Conservation (phyloP, 2,888 invertebrate species). For the Hydrotaea cyrtoneurina region DNA sequence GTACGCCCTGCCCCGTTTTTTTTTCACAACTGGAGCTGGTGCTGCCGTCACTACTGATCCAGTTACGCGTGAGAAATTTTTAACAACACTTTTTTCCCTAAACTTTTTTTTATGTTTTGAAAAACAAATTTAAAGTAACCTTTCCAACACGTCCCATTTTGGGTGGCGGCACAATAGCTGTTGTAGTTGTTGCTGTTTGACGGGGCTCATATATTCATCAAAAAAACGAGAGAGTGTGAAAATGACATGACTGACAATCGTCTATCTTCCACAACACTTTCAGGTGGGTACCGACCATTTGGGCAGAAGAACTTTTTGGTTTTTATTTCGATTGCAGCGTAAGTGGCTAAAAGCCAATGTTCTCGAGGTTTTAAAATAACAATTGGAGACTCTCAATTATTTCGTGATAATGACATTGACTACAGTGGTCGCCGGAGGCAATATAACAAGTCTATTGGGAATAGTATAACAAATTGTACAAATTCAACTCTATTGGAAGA, state of each 20-base stretch:
- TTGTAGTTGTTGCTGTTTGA: neutral
- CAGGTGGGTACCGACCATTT: conserved; percentile 4
- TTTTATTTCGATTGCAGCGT: neutral
- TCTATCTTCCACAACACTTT: conserved; percentile 52
- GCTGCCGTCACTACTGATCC: conserved; percentile 70
- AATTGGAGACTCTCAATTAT: neutral
- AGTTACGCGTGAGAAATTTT: conserved; percentile 79
- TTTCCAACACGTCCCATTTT: conserved; percentile 61
- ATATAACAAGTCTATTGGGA: too few species aligned
- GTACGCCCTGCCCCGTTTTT: conserved; percentile 48
- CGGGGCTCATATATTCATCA: conserved; percentile 19
- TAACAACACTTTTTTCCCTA: conserved; percentile 43
- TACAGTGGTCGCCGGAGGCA: too few species aligned
- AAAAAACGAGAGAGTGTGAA: neutral
- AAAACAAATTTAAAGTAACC: conserved; percentile 50
- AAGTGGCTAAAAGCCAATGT: neutral
- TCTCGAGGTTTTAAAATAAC: neutral
- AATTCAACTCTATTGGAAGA: too few species aligned
- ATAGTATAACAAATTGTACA: too few species aligned
- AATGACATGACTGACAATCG: conserved; percentile 40
- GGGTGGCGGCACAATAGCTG: neutral
- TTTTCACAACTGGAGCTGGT: neutral
- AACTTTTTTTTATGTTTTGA: conserved; percentile 5
- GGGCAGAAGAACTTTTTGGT: neutral
- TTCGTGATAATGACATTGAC: neutral